phyloP scores from a whole-genome alignment of 2,797 vertebrate species.

The Sardinella longiceps region DNA sequence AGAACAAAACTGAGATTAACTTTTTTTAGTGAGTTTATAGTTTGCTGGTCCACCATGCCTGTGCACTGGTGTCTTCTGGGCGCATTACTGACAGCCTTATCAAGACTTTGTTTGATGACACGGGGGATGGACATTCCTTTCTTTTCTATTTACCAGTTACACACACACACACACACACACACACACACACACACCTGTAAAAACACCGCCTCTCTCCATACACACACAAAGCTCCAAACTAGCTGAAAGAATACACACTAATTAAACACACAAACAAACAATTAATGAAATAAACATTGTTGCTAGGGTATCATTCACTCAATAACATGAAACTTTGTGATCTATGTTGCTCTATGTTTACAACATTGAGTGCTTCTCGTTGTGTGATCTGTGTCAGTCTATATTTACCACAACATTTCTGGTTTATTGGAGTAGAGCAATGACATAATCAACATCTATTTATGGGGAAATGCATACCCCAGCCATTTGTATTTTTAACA shows the following conservation, averaged over 20 bases:
- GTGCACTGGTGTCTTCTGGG: neutral
- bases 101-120: neutral
- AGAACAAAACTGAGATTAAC: too few species aligned
- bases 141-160: neutral
- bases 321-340: too few species aligned
- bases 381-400: too few species aligned
- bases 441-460: too few species aligned
- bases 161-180: conserved; percentile 9
- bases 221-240: neutral
- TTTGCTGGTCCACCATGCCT: neutral
- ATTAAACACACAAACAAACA: too few species aligned
- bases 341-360: neutral
- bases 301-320: neutral
- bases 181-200: neutral
- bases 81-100: neutral
- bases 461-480: too few species aligned
- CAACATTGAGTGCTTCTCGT: neutral
- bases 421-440: too few species aligned
- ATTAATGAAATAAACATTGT: neutral
- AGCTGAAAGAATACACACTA: too few species aligned
- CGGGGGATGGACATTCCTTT: neutral
- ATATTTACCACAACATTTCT: too few species aligned
- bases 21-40: too few species aligned
- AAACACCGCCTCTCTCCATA: too few species aligned
- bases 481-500: too few species aligned